A percentile compares a stretch with the other conserved stretches of the same genome.
These are phyloP conservation scores for Coreoperca whiteheadi DNA, from an alignment of 2,113 vertebrate genomes.

Conservation along the genomic window DNA sequence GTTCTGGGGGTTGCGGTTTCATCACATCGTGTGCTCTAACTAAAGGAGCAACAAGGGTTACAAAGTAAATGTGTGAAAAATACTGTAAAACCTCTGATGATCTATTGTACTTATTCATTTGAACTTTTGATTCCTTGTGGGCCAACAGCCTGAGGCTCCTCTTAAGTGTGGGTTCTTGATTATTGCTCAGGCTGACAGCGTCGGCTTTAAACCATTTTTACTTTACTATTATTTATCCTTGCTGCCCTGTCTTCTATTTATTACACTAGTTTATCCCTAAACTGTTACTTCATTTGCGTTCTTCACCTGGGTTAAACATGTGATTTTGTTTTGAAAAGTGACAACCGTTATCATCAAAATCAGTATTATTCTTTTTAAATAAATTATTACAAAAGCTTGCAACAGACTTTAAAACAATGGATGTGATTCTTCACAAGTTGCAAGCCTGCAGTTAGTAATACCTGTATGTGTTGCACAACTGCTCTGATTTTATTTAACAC, in stretches of 20 bases:
- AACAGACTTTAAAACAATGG: not conserved
- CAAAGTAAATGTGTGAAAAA: not conserved
- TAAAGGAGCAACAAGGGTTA: not conserved
- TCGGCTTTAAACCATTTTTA: not conserved
- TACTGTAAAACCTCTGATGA: not conserved
- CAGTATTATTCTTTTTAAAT: too few relatives aligned
- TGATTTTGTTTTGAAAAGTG: not conserved
- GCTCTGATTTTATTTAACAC: not conserved
- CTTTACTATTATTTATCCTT: not conserved
- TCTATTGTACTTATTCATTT: not conserved
- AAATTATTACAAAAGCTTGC: not conserved
- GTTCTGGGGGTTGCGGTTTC: not conserved
- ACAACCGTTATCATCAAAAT: not conserved
- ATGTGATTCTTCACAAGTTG: not conserved
- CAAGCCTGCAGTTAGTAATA: not conserved
- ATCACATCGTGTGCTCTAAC: not conserved
- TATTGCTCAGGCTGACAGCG: not conserved
- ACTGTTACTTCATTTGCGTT: too few relatives aligned
- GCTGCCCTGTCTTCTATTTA: not conserved
- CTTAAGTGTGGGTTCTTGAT: not conserved
- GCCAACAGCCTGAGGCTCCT: not conserved
- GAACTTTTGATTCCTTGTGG: not conserved
- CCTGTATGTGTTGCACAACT: too few relatives aligned
- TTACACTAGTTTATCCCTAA: not conserved
- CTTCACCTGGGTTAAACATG: not conserved